phyloP scores from a whole-genome alignment of 2,888 invertebrate species.

The Ectemnius cavifrons region DNA sequence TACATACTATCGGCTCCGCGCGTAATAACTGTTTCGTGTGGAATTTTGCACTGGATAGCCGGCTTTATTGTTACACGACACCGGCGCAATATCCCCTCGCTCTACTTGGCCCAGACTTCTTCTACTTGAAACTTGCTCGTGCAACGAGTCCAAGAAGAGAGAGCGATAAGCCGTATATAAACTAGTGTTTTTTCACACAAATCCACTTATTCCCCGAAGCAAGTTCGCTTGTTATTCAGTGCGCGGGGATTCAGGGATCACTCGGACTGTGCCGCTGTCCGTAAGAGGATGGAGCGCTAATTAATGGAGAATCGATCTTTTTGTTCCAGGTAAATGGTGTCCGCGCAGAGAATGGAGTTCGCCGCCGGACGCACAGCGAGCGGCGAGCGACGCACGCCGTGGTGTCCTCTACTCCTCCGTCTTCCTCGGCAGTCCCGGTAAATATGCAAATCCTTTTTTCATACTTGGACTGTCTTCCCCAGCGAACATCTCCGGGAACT shows the following conservation, averaged over 20 bases:
- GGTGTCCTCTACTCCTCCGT: conserved; percentile 93
- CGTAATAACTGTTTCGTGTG: conserved; percentile 45
- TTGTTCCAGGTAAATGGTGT: conserved; percentile 92
- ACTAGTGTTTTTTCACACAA: conserved; percentile 1
- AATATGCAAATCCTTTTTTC: conserved; percentile 75
- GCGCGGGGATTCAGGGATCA: not conserved
- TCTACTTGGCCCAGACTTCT: conserved; percentile 6
- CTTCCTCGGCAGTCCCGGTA: conserved; percentile 94
- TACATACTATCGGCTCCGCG: conserved; percentile 25
- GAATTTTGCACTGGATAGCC: conserved; percentile 33
- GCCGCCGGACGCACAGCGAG: conserved; percentile 88
- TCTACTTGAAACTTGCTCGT: not conserved
- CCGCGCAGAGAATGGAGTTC: conserved; percentile 93
- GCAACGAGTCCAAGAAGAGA: not conserved
- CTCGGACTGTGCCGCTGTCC: not conserved
- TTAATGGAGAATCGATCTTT: conserved; percentile 44
- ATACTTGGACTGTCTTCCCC: conserved; percentile 2
- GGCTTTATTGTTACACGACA: conserved; percentile 46
- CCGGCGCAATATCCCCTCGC: conserved; percentile 19
- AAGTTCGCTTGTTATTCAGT: no score
- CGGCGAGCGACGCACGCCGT: conserved; percentile 87
- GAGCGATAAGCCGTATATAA: not conserved
- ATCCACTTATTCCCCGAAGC: conserved; percentile 13
- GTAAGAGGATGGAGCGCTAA: conserved; percentile 1
- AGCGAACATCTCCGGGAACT: conserved; percentile 7